Evolutionary conservation across 2,888 invertebrate genomes (phyloP).

Genomic region (Graphium colonna): DNA sequence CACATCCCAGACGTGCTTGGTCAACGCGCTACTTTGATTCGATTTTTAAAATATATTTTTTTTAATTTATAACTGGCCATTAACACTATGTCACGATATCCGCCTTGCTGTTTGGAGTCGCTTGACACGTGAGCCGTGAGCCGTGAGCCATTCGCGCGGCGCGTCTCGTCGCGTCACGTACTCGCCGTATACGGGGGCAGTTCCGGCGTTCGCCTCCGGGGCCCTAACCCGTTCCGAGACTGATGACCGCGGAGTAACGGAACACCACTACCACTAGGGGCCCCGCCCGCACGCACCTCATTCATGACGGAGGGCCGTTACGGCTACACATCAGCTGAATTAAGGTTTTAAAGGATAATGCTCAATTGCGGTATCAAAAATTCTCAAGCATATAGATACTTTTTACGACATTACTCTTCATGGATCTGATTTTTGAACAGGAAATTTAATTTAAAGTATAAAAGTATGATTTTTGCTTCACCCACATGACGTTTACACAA

Average conservation of each 20-base stretch:
- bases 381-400: no score
- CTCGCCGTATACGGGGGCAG: constrained; percentile 60
- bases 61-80: not conserved
- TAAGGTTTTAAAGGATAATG: no score
- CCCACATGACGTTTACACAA: no score
- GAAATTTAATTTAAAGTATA: no score
- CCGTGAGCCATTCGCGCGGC: constrained; percentile 26
- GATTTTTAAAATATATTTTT: not conserved
- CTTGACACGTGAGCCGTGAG: not conserved
- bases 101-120: no score
- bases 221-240: constrained; percentile 60
- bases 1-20: no score
- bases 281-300: constrained; percentile 44
- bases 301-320: constrained; percentile 28
- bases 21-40: no score
- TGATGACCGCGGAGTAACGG: constrained; percentile 76
- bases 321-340: no score
- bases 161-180: constrained; percentile 35
- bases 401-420: no score
- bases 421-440: no score
- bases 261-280: constrained; percentile 50
- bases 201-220: constrained; percentile 65
- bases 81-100: not conserved
- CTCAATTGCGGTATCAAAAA: no score
- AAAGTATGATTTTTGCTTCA: no score